Evolutionary conservation across 2,888 invertebrate species (phyloP).

Genomic region (Clitarchus hookeri): DNA sequence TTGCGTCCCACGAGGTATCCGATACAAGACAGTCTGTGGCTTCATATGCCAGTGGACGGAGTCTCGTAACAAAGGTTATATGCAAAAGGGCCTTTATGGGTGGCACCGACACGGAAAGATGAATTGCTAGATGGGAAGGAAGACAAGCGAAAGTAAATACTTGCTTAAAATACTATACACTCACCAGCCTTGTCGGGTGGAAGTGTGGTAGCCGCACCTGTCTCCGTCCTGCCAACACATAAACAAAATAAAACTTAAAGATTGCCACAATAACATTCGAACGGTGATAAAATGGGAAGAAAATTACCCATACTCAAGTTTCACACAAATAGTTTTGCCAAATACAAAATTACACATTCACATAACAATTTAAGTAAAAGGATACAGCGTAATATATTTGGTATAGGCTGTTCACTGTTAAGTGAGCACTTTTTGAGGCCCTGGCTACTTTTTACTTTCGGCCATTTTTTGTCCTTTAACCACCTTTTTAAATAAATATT

Average conservation of each 20-base stretch:
- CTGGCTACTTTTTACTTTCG: too few species aligned
- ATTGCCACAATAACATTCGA: background rate
- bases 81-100: background rate
- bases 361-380: too few species aligned
- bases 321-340: too few species aligned
- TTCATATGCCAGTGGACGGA: background rate
- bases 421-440: too few species aligned
- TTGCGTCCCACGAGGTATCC: too few species aligned
- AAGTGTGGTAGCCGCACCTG: slow-evolving; percentile 30
- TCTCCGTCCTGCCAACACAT: slow-evolving; percentile 30
- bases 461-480: too few species aligned
- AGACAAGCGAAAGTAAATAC: background rate
- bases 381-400: too few species aligned
- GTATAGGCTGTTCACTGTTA: too few species aligned
- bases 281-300: background rate
- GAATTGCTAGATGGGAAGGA: background rate
- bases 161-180: background rate
- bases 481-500: too few species aligned
- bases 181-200: slow-evolving; percentile 35
- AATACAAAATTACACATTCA: too few species aligned
- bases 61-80: background rate
- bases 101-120: background rate
- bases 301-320: background rate
- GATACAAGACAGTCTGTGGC: too few species aligned
- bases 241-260: background rate